Percentiles rank a stretch among this genome's conserved stretches.
Evolutionary conservation across 2,888 invertebrate species (phyloP).

Genomic region (Cantharis nigra): DNA sequence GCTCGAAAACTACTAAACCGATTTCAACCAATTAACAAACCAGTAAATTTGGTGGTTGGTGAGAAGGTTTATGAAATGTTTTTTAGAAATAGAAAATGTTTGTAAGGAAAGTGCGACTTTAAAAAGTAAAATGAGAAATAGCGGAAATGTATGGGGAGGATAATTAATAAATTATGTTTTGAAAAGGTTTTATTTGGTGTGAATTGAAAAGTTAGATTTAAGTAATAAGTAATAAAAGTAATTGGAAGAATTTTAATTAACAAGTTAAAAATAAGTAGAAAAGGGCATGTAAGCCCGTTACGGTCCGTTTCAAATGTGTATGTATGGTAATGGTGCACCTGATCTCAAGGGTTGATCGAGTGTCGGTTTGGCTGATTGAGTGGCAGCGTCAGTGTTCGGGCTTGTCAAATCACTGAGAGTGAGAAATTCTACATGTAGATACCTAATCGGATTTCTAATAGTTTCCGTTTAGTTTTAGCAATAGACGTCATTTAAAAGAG

Average conservation of each 20-base stretch:
- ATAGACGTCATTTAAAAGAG: not conserved
- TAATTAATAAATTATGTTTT: not conserved
- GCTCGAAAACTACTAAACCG: not conserved
- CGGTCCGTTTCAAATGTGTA: slow-evolving; percentile 32
- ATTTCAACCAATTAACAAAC: not conserved
- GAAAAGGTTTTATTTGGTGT: not conserved
- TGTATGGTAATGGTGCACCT: slow-evolving; percentile 35
- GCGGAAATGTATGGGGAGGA: not conserved
- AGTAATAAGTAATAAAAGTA: not conserved
- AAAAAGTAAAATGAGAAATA: not conserved
- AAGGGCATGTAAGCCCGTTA: slow-evolving; percentile 11
- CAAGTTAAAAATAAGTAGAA: not conserved
- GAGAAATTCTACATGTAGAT: slow-evolving; percentile 10
- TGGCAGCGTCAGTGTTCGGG: slow-evolving; percentile 37
- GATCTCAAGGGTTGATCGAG: slow-evolving; percentile 40
- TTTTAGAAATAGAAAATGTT: too few species aligned
- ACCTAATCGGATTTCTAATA: slow-evolving; percentile 5
- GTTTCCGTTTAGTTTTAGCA: slow-evolving; percentile 4
- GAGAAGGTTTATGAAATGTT: not conserved
- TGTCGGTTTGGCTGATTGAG: slow-evolving; percentile 41
- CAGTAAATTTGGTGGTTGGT: not conserved
- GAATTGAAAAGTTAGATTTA: slow-evolving; percentile 1
- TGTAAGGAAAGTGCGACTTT: not conserved
- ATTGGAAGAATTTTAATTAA: not conserved
- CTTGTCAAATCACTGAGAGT: slow-evolving; percentile 35